A percentile compares a stretch with the other conserved stretches of the same genome.
phyloP scores from a whole-genome alignment of 2,797 vertebrate genomes.

The Gallinago nigripennis region DNA sequence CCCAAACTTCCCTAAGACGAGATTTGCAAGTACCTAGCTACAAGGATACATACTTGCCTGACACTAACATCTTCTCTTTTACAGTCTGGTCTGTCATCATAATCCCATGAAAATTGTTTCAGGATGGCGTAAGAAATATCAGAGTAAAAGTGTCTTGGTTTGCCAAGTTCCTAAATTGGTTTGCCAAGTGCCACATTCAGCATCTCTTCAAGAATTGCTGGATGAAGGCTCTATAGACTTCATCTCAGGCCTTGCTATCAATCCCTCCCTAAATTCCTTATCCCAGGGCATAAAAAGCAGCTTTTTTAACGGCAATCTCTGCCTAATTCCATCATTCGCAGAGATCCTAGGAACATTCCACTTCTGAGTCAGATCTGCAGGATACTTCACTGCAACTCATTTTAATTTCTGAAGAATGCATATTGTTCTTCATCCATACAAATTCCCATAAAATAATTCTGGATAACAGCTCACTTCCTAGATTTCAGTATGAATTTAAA shows the following conservation, averaged over 20 bases:
- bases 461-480: neutral
- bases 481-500: neutral
- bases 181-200: neutral
- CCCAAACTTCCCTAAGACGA: neutral
- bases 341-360: neutral
- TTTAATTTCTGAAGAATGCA: neutral
- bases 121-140: neutral
- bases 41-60: neutral
- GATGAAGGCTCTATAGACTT: neutral
- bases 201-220: neutral
- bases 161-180: neutral
- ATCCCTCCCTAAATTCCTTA: neutral
- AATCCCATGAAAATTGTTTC: neutral
- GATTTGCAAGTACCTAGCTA: neutral
- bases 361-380: neutral
- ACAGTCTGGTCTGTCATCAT: neutral
- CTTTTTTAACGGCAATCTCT: neutral
- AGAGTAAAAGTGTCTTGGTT: neutral
- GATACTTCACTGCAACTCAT: neutral
- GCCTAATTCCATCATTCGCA: neutral
- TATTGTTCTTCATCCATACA: neutral
- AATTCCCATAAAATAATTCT: neutral
- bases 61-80: neutral
- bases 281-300: neutral
- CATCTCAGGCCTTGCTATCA: neutral